Base-by-base conservation (phyloP, 2,797 vertebrate species). In the Artibeus lituratus region DNA sequence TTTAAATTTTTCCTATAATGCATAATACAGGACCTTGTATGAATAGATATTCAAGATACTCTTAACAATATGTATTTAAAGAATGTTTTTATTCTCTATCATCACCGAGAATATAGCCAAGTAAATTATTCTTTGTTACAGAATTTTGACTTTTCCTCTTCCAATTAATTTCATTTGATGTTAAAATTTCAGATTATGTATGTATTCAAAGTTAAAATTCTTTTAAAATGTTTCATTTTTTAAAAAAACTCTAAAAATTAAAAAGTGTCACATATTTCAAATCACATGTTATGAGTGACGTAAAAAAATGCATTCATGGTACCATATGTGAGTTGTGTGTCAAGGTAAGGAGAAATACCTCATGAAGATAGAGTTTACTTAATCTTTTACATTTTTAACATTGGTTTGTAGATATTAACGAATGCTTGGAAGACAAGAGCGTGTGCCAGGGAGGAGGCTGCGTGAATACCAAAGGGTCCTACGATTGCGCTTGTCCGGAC, bases 381-480 rank as follows among this genome's bases (percentile, higher is more conserved):
- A 14, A 3, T 59, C 35, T 67, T 92, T 69, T 5, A 73, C n/a
- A n/a, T 18, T 51, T 74, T 97, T 94, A 0, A 0, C 32, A 88
- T 97, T 97, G 96, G 51, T 49, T 98, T 99, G 81, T 98, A 99
- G 99, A 99, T 98, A 98, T 99, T 98, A 98, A 99, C n/a, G 99
- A 99, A 98, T 99, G 99, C 97, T 95, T 98, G 94, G 99, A 99
- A 97, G 98, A 98, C 55, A 88, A 90, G 7, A 94, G 96, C 57
- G 97, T 98, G 88, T 99, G 99, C 97, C 98, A 97, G 77, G 97
- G 98, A 81, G 99, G 99, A 73, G 98, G 98, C 94, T 99, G 99
- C 97, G 98, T 99, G 39, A 99, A 99, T 97, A 99, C 98, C 4
- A 96, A 99, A 26, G 99, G 99, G 10, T 99, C 99, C 62, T 99